Evolutionary conservation across 2,797 vertebrate species (phyloP), one percentile per base, ranked within the genome.

Genomic region (Capromys pilorides): DNA sequence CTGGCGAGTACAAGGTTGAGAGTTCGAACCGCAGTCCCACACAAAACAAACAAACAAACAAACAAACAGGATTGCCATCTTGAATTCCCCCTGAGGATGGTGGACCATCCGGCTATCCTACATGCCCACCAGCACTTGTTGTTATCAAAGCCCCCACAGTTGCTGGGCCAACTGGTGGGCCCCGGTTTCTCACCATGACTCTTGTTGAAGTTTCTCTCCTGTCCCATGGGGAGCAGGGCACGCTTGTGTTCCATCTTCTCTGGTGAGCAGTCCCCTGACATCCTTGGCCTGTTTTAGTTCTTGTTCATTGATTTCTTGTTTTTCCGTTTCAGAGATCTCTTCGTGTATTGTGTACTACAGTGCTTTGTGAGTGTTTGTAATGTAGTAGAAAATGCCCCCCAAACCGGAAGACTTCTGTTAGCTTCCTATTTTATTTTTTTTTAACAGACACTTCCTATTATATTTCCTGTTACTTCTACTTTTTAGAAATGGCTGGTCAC

Each of bases 81-180:
- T 69, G 67, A 69, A 36, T n/a, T n/a, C n/a, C n/a, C n/a, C n/a
- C n/a, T n/a, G n/a, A n/a, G n/a, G n/a, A 36, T 18, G 6, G 4
- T n/a, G 67, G 9, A 10, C n/a, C 19, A 1, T 69, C n/a, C n/a
- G 5, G n/a, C n/a, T 21, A 18, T 3, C 19, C 67, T n/a, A 9
- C 67, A 22, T 22, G n/a, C n/a, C 7, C 3, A 16, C 67, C 19
- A 69, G 67, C 67, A 19, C 9, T 10, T 19, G 67, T 10, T 31
- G 18, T 12, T 3, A n/a, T 69, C 66, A 69, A 18, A 3, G 59
- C n/a, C 33, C n/a, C 8, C 6, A 9, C 18, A 19, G 16, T 16
- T 14, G 33, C 66, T 5, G 2, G 6, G n/a, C 33, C 16, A 0
- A 16, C 66, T 36, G n/a, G n/a, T n/a, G n/a, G n/a, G n/a, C n/a